Evolutionary conservation across 2,797 vertebrate species (phyloP).

Genomic region (Stomatorhinus walkeri): DNA sequence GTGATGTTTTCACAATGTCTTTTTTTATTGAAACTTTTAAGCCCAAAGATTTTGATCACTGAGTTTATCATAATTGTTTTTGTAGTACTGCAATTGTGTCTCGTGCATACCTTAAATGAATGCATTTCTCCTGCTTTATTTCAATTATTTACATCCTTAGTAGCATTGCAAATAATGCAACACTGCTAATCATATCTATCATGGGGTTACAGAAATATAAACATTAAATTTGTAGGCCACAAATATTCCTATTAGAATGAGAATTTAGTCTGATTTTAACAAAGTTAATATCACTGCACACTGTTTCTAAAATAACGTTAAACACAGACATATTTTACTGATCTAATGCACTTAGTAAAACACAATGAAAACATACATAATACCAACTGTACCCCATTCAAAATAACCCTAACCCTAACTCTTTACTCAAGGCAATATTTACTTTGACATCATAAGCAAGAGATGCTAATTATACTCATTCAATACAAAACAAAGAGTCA

Average conservation of each 20-base stretch:
- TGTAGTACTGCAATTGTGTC: neutral
- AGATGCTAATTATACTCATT: constrained; percentile 34
- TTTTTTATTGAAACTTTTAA: neutral
- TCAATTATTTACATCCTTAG: neutral
- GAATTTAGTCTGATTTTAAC: neutral
- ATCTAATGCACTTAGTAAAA: neutral
- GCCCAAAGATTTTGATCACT: neutral
- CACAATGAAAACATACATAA: neutral
- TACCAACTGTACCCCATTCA: neutral
- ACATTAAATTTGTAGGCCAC: neutral
- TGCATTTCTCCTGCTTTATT: neutral
- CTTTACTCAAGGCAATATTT: constrained; percentile 36
- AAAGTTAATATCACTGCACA: neutral
- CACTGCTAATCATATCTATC: neutral
- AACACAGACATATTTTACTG: neutral
- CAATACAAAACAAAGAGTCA: constrained; percentile 39
- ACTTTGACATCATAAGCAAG: constrained; percentile 29
- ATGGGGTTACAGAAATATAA: neutral
- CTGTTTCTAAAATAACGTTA: neutral
- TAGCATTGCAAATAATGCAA: neutral
- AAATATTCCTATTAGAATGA: neutral
- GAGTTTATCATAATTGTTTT: neutral
- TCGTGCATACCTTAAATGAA: neutral
- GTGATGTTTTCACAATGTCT: neutral
- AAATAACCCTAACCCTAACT: constrained; percentile 5